Evolutionary conservation across 2,888 invertebrate genomes (phyloP), one percentile per base, ranked within the genome.

Genomic region (Patella ulyssiponensis): DNA sequence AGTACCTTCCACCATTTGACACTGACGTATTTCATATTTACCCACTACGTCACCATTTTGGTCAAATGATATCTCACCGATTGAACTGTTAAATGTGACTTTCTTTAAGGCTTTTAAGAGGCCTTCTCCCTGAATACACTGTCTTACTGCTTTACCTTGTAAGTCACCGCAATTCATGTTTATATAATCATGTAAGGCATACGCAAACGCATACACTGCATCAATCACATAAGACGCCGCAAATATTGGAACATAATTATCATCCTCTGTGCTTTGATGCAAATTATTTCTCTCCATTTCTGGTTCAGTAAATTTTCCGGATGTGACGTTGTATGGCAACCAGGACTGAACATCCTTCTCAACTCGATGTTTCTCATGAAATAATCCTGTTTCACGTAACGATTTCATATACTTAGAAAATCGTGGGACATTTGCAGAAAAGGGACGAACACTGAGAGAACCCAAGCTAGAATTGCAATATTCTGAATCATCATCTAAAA

Each of bases 31-130:
- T 64, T 86, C 85, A 56, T 88, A 88, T 53, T 82, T 82, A 4
- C 88, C 86, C 44, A 85, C 77, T 2, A 86, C 80, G 75, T 90
- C 89, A 0, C 89, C 89, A 33, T 86, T 83, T 69, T 83, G 75
- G 77, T 90, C 87, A 76, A 90, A 90, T 15, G 83, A 79, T 56
- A 88, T 83, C 56, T 84, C 82, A 0, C 88, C 88, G 70, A 80
- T 80, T 23, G 84, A 82, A 12, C 88, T 88, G 12, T 80, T 73
- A 72, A 87, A 87, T 20, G 78, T 77, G 3, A 86, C 79, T 12
- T 77, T 79, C 73, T 83, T 82, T 33, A 89, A 77, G 64, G 84
- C 83, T 20, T 79, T 52, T n/a, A 84, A 77, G 14, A 89, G 81
- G 9, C 75, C 78, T 17, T 81, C 76, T n/a, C 82, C 82, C 15